Percentiles rank a stretch among this genome's conserved stretches.
phyloP scores from a whole-genome alignment of 2,888 invertebrate genomes.

The Micoletzkya japonica region DNA sequence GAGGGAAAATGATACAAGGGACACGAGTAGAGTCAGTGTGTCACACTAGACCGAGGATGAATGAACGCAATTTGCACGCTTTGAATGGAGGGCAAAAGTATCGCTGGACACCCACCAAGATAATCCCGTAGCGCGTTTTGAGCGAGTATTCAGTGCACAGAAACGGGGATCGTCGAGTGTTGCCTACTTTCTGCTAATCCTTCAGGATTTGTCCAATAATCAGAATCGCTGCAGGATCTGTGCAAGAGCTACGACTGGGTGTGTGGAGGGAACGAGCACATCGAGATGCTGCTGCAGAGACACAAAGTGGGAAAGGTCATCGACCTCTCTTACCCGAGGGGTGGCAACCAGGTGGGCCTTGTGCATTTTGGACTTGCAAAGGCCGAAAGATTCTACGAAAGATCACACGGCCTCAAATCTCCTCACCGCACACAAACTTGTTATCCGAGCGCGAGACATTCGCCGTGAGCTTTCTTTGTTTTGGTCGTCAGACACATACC shows the following conservation, averaged over 20 bases:
- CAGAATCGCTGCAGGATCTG: slow-evolving; percentile 37
- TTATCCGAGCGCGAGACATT: too few species aligned
- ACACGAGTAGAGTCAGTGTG: too few species aligned
- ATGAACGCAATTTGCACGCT: too few species aligned
- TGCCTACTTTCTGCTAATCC: too few species aligned
- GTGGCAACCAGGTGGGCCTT: slow-evolving; percentile 54
- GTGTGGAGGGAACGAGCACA: slow-evolving; percentile 61
- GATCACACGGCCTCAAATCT: neutral
- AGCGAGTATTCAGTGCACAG: too few species aligned
- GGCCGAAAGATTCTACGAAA: neutral
- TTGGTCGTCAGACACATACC: neutral
- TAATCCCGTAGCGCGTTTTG: too few species aligned
- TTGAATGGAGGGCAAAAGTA: too few species aligned
- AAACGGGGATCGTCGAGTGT: too few species aligned
- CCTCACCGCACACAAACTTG: too few species aligned
- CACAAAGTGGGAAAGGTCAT: slow-evolving; percentile 55
- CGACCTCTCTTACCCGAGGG: slow-evolving; percentile 56
- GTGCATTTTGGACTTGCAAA: neutral
- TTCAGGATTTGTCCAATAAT: neutral
- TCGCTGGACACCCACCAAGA: too few species aligned
- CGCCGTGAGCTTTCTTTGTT: neutral
- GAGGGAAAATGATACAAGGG: too few species aligned
- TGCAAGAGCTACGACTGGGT: slow-evolving; percentile 52
- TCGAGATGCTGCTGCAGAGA: slow-evolving; percentile 55
- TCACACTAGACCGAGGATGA: too few species aligned